Base-by-base conservation (phyloP, 1,140 invertebrate species). In the Apis laboriosa region DNA sequence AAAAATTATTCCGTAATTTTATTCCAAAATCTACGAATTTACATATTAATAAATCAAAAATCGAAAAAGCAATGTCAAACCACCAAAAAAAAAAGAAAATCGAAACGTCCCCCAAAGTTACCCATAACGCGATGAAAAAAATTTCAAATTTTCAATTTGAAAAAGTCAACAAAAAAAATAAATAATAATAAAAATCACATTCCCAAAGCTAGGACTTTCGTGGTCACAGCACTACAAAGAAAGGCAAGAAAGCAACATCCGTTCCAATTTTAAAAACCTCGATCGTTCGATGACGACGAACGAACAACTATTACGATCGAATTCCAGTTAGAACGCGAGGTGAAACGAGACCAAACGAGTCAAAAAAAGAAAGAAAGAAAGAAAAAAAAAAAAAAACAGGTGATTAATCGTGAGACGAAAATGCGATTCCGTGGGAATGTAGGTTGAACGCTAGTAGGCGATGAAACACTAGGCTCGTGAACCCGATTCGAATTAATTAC, bases 321-420 rank as follows among this genome's bases (percentile, higher is more conserved):
- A 70, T 78, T 49, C 8, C 43, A 55, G 13, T 58, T 78, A n/a
- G 49, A 60, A 49, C 51, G n/a, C 5, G 43, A 12, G 3, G 34
- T 24, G 24, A 73, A 73, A 80, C 43, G 9, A n/a, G 24, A 13
- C 21, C n/a, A 17, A n/a, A n/a, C n/a, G n/a, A n/a, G 7, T 13
- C 9, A 12, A 63, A 58, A 68, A 64, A 34, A 34, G 0, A 64
- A n/a, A 64, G 24, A 19, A 9, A 64, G n/a, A 63, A 3, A 63
- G 19, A 64, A 15, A n/a, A n/a, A 63, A 1, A 63, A 24, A n/a
- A 0, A 24, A n/a, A n/a, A 68, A 68, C 70, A 21, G 15, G 28
- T 80, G 60, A 80, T 80, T 73, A 64, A 74, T 55, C 49, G 60
- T 64, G 78, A 80, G 78, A 80, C 78, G 70, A 80, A 80, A 51